phyloP scores from a whole-genome alignment of 2,888 invertebrate species.

The Tachina grossa region DNA sequence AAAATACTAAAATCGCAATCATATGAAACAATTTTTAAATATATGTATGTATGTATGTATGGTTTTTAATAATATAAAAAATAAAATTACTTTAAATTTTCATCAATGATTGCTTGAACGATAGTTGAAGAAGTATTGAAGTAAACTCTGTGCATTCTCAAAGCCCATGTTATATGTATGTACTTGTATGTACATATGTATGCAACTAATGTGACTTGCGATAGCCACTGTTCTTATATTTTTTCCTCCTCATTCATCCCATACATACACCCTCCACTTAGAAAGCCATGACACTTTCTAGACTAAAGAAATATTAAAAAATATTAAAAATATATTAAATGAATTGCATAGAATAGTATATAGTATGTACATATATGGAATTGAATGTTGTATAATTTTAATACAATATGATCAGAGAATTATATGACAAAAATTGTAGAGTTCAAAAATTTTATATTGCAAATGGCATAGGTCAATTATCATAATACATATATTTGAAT shows the following conservation, averaged over 20 bases:
- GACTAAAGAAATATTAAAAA: slow-evolving; percentile 65
- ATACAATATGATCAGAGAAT: slow-evolving; percentile 31
- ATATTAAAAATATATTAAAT: slow-evolving; percentile 39
- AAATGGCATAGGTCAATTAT: slow-evolving; percentile 24
- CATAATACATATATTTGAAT: background rate
- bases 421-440: background rate
- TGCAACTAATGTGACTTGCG: slow-evolving; percentile 22
- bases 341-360: slow-evolving; percentile 22
- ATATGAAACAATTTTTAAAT: slow-evolving; percentile 66
- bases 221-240: slow-evolving; percentile 6
- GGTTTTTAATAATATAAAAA: slow-evolving; percentile 25
- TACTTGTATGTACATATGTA: too few relatives aligned
- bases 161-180: slow-evolving; percentile 8
- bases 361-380: slow-evolving; percentile 15
- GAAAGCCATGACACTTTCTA: slow-evolving; percentile 56
- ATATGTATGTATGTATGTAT: slow-evolving; percentile 9
- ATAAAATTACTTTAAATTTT: slow-evolving; percentile 50
- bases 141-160: slow-evolving; percentile 12
- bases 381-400: slow-evolving; percentile 17
- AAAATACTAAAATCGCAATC: slow-evolving; percentile 59
- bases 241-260: slow-evolving; percentile 1
- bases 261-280: slow-evolving; percentile 14
- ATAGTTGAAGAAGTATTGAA: slow-evolving; percentile 30
- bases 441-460: background rate
- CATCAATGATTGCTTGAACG: slow-evolving; percentile 55